phyloP scores from a whole-genome alignment of 2,797 vertebrate genomes.

The Peromyscus eremicus region DNA sequence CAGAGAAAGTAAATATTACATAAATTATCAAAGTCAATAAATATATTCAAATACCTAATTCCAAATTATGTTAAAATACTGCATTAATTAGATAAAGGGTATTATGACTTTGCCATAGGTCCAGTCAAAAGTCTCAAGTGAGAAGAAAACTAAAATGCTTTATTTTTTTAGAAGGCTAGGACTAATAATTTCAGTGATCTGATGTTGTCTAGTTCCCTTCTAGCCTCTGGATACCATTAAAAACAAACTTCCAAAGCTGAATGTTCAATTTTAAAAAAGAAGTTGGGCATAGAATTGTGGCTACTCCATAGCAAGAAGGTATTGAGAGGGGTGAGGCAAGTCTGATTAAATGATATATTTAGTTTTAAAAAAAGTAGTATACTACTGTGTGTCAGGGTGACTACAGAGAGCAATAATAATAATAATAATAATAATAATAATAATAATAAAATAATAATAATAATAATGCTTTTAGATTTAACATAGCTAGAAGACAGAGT shows the following conservation, averaged over 20 bases:
- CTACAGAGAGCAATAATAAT: too few relatives aligned
- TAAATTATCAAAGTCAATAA: neutral
- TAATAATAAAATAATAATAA: too few relatives aligned
- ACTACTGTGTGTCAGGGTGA: fast-evolving
- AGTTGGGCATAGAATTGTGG: neutral
- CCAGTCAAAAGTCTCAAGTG: neutral
- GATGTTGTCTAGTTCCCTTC: neutral
- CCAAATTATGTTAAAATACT: neutral
- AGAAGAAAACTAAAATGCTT: neutral
- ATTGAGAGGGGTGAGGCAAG: neutral
- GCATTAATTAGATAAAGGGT: neutral
- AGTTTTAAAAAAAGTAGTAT: neutral
- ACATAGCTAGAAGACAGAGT: neutral
- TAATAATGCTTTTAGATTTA: neutral
- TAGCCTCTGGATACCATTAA: neutral
- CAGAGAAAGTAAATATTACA: neutral
- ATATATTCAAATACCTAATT: neutral
- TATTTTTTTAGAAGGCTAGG: neutral
- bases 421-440: too few relatives aligned
- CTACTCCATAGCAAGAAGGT: neutral
- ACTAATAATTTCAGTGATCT: neutral
- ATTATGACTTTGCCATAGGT: neutral
- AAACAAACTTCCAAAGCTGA: neutral
- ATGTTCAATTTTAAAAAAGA: neutral
- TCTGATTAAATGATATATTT: neutral